Evolutionary conservation across 2,113 vertebrate genomes (phyloP), one percentile per base, ranked within the genome.

Genomic region (Peucedramus taeniatus): DNA sequence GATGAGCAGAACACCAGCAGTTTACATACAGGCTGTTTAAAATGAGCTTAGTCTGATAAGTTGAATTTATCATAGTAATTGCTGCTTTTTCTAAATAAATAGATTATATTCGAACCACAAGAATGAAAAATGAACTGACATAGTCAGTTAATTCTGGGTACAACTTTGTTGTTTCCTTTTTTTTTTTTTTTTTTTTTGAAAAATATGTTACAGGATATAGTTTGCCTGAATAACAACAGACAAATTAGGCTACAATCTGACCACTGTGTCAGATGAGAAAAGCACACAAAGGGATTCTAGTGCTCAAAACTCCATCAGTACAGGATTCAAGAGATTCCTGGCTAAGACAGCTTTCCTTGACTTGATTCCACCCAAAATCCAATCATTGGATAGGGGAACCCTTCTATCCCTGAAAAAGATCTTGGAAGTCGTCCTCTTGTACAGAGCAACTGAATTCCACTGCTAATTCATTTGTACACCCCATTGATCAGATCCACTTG

Each of bases 321-420:
- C 3, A 9, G 9, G 7, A 71, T 44, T 93, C 49, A 82, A 54
- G 22, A 78, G 11, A 4, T 31, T 9, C 8, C 24, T 77, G 40
- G 6, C 23, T 90, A 15, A 89, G n/a, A 13, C 47, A 83, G 1
- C 2, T 88, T 88, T 89, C 23, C 27, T 71, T 68, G 24, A 44
- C 31, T n/a, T 82, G 31, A 47, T 13, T 60, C 20, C 8, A 13
- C 8, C 7, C 17, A 53, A 56, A 91, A 40, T 12, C 4, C 1
- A 8, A 3, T 40, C 31, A 37, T 3, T 15, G 12, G 22, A 19
- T 0, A 3, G 12, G 11, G 6, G 14, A 70, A 9, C 3, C 0
- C 18, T 75, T 78, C 65, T 17, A 27, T 42, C 19, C 21, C 30
- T 59, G 50, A 86, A 89, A 37, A 39, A 72, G 84, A 14, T 42